Conservation (phyloP, 2,888 invertebrate genomes). For the Drosophila gaucha region DNA sequence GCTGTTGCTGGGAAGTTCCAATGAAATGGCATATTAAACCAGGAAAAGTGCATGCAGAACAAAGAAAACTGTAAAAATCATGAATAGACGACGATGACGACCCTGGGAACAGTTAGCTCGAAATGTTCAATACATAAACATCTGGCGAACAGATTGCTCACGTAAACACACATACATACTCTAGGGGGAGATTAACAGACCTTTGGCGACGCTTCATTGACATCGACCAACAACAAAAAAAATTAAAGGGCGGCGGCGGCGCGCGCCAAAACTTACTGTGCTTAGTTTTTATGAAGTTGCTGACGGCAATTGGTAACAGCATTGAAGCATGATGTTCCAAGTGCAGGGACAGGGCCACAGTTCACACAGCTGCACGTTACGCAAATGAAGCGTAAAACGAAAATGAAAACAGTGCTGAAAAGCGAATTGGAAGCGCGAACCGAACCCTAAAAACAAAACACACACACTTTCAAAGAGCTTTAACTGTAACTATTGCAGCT, state of each 20-base stretch:
- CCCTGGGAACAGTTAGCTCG: slow-evolving; percentile 63
- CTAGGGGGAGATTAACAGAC: slow-evolving; percentile 24
- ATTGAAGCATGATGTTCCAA: slow-evolving; percentile 57
- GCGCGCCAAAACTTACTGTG: slow-evolving; percentile 51
- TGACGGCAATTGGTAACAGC: slow-evolving; percentile 27
- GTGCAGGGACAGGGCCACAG: slow-evolving; percentile 56
- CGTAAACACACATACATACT: slow-evolving; percentile 1
- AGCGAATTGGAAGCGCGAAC: slow-evolving; percentile 62
- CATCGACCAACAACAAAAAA: slow-evolving; percentile 10
- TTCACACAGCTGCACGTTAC: slow-evolving; percentile 69
- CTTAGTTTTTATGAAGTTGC: slow-evolving; percentile 44
- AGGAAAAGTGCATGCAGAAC: slow-evolving; percentile 48
- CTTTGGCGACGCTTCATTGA: slow-evolving; percentile 54
- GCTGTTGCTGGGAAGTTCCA: slow-evolving; percentile 44
- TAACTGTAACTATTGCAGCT: slow-evolving; percentile 60
- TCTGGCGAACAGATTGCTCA: slow-evolving; percentile 68
- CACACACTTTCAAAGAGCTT: slow-evolving; percentile 45
- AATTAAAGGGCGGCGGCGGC: slow-evolving; percentile 38
- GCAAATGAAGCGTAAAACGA: slow-evolving; percentile 68
- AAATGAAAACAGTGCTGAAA: slow-evolving; percentile 71
- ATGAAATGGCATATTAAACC: slow-evolving; percentile 50
- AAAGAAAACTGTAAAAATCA: slow-evolving; percentile 52
- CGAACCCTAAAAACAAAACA: slow-evolving; percentile 28
- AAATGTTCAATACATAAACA: slow-evolving; percentile 54
- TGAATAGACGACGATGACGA: slow-evolving; percentile 40